These are phyloP conservation scores for Trichogramma evanescens DNA, from an alignment of 2,888 invertebrate genomes.

Conservation along the genomic window DNA sequence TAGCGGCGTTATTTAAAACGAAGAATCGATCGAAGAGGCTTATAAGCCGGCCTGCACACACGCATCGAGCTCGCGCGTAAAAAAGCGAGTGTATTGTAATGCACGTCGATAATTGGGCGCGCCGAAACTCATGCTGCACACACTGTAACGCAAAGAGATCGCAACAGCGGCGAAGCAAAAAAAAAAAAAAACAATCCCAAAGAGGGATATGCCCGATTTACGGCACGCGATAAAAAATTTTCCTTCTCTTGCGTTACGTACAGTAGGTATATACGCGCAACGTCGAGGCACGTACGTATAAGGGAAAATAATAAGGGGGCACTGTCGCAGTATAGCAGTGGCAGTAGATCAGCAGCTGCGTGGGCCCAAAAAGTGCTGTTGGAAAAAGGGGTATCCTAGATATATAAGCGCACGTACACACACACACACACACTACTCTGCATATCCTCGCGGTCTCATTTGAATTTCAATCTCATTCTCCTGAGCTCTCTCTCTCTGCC, in stretches of 20 bases:
- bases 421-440: slow-evolving; percentile 43
- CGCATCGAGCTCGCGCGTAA: slow-evolving; percentile 7
- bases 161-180: not conserved
- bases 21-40: slow-evolving; percentile 19
- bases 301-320: slow-evolving; percentile 5
- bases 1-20: not conserved
- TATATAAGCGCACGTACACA: slow-evolving; percentile 38
- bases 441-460: slow-evolving; percentile 49
- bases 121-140: too few relatives aligned
- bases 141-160: too few relatives aligned
- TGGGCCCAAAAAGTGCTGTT: slow-evolving; percentile 31
- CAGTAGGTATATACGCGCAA: not conserved
- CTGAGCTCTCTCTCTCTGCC: too few relatives aligned
- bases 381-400: slow-evolving; percentile 5
- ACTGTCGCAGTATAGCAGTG: too few relatives aligned
- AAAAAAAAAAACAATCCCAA: slow-evolving; percentile 21
- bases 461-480: slow-evolving; percentile 44
- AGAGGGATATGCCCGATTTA: slow-evolving; percentile 21
- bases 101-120: too few relatives aligned
- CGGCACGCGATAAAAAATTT: too few relatives aligned
- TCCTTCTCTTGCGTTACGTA: too few relatives aligned
- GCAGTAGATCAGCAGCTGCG: slow-evolving; percentile 38
- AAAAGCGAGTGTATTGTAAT: not conserved
- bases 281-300: slow-evolving; percentile 3
- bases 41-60: slow-evolving; percentile 6